Evolutionary conservation across 2,797 vertebrate species (phyloP), one percentile per base, ranked within the genome.

Genomic region (Vireo griseus): DNA sequence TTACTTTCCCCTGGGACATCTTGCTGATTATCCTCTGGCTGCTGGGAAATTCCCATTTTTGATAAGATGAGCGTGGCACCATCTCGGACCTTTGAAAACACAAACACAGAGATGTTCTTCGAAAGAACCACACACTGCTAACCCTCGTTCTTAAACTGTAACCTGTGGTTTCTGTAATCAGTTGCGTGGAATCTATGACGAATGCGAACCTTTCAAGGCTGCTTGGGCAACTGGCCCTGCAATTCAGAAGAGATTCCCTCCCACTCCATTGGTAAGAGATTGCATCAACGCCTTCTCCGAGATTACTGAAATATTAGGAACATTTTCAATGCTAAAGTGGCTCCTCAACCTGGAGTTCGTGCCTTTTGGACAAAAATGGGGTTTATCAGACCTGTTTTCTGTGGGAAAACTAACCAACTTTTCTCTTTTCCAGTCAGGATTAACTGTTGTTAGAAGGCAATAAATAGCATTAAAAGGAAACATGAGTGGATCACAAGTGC

Each of bases 1-100:
- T 96, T 97, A 99, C 99, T 98, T 96, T 99, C 99, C 80, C 99
- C 99, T 0, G 99, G 99, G 92, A 99, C 98, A 93, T 99, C 99
- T 94, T 99, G 99, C 97, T 99, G 99, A 96, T 99, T 99, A 96
- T 99, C 98, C 48, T 99, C 99, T 17, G 98, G 99, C 92, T 99
- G 99, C 88, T 99, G 99, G 37, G 98, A 98, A 96, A 99, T 98
- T 44, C 98, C 97, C 95, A 98, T 98, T 96, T 97, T 99, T 21
- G 99, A 99, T 87, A 99, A 97, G 90, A 99, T 98, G 88, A 99
- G 97, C 0, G 98, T 99, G 94, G 99, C 99, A 45, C 99, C 99
- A 35, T 99, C 99, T 82, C 99, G 98, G 52, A 99, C 99, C 99
- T 99, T 97, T 33, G 97, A 98, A 85, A 91, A 96, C n/a, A 90